Base-by-base conservation (phyloP, 2,113 vertebrate genomes). In the Pseudolaguvia tuberculata region DNA sequence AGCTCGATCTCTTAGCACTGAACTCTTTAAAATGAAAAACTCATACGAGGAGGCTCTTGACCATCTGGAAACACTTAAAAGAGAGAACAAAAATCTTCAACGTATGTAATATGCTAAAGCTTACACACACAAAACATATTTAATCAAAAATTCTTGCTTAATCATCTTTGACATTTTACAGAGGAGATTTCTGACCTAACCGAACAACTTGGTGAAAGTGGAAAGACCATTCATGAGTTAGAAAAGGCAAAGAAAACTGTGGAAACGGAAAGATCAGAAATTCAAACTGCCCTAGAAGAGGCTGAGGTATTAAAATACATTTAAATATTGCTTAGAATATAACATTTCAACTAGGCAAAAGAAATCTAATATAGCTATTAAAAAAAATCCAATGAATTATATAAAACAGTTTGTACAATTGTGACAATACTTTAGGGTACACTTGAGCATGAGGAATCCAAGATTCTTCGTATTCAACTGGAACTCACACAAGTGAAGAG, bases 181-280 rank as follows among this genome's bases (percentile, higher is more conserved):
- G 96, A 96, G 90, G 95, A 98, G 79, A 97, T 97, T 15, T 83
- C 90, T 21, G 96, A 98, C 78, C 88, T 98, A 79, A 90, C 92
- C 0, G 95, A 98, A 87, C 94, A 97, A 87, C 91, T 97, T 81
- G 89, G 93, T 77, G 86, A 96, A 86, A 91, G 90, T 0, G 86
- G 89, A 5, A 98, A 97, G 89, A 95, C 88, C 69, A 93, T 98
- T 63, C 93, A 96, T 12, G 95, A 98, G 77, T 88, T 98, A 81
- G 96, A 98, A 86, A 98, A 98, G 83, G 85, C 93, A 57, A 98
- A 96, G 89, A 98, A 98, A 80, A 53, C 84, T 0, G 86, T 97
- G 82, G 95, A 98, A 77, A 76, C 86, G 0, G 96, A 98, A 88
- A 98, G 95, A 86, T 92, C 75, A 0, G 96, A 98, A 68, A 93